These are phyloP conservation scores for Pygoscelis antarcticus DNA, from an alignment of 2,113 vertebrate genomes.

Conservation along the genomic window DNA sequence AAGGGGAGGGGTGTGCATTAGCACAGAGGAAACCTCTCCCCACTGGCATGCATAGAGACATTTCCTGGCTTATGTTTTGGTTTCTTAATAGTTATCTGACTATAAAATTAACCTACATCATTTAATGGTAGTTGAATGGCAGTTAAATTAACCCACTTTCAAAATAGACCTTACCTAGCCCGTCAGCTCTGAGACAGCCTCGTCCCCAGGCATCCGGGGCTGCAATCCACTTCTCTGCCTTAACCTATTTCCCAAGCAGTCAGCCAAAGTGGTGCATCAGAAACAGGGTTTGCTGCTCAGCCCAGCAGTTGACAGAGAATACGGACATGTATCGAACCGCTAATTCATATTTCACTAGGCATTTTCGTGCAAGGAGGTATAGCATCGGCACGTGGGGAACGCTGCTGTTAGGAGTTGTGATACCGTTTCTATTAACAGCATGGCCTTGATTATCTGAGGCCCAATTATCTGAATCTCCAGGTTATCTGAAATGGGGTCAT, in stretches of 20 bases:
- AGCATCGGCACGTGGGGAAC: accelerated
- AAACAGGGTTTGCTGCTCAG: neutral
- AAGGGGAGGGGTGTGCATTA: constrained; percentile 22
- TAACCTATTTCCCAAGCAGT: constrained; percentile 56
- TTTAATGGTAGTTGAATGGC: constrained; percentile 42
- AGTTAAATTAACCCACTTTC: constrained; percentile 68
- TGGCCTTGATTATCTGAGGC: constrained; percentile 28
- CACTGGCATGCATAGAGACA: neutral
- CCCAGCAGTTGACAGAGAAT: neutral
- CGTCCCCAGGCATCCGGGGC: constrained; percentile 27
- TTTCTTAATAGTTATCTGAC: constrained; percentile 57
- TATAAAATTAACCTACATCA: constrained; percentile 57
- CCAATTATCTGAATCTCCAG: constrained; percentile 38
- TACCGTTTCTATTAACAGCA: neutral
- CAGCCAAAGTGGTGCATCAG: neutral
- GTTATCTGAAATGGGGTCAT: constrained; percentile 45
- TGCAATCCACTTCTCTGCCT: constrained; percentile 28
- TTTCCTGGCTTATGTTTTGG: constrained; percentile 59
- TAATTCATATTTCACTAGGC: neutral
- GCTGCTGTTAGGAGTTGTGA: neutral
- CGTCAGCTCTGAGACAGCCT: constrained; percentile 13
- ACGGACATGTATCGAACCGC: accelerated
- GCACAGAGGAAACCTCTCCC: constrained; percentile 1
- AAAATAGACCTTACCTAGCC: constrained; percentile 52
- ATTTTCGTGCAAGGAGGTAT: neutral